Evolutionary conservation across 2,797 vertebrate genomes (phyloP).

Genomic region (Petrocephalus schoutedeni): DNA sequence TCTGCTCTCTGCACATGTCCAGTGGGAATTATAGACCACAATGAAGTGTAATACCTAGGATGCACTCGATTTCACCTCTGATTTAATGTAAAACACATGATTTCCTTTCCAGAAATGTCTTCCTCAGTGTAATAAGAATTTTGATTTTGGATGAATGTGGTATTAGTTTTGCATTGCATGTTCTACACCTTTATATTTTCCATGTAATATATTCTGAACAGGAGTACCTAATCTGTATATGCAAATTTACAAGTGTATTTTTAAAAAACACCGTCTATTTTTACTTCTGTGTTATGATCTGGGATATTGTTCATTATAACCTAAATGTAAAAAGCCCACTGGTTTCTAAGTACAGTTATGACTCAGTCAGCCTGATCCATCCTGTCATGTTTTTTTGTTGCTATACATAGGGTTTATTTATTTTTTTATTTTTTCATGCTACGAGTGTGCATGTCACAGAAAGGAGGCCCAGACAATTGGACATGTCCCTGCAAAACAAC

Average conservation of each 20-base stretch:
- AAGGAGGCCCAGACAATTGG: background rate
- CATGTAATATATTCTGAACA: background rate
- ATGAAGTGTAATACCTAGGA: background rate
- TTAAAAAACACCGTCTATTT: background rate
- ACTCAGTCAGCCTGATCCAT: background rate
- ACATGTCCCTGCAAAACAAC: background rate
- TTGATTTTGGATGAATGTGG: background rate
- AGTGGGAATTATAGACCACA: background rate
- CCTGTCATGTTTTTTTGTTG: background rate
- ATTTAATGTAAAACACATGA: background rate
- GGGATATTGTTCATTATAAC: background rate
- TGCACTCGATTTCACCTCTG: background rate
- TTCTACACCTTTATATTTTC: background rate
- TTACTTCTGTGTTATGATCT: background rate
- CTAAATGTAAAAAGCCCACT: background rate
- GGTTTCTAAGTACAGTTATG: background rate
- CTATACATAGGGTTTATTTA: background rate
- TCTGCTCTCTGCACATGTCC: background rate
- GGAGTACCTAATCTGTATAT: background rate
- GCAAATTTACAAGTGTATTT: background rate
- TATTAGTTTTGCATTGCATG: background rate
- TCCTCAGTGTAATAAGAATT: background rate
- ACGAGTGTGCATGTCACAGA: background rate
- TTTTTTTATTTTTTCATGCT: background rate
- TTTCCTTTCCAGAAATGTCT: background rate